Conservation (phyloP, 2,113 vertebrate species). For the Coreoperca whiteheadi region DNA sequence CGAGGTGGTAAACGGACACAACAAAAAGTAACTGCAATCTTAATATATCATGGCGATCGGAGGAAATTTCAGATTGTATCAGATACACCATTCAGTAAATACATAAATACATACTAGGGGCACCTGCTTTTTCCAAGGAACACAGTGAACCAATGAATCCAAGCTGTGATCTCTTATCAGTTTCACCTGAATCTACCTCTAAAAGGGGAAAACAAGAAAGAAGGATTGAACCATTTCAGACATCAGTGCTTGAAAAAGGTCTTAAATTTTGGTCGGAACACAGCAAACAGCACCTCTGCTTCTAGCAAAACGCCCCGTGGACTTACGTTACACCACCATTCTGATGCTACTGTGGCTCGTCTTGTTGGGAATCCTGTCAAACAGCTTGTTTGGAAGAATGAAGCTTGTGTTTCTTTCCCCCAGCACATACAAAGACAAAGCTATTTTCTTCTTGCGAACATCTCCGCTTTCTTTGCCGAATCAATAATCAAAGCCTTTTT, state of each 20-base stretch:
- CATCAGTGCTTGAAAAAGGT: slow-evolving; percentile 14
- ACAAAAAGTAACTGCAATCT: background rate
- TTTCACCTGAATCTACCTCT: slow-evolving; percentile 33
- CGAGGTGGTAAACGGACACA: slow-evolving; percentile 4
- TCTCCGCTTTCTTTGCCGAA: slow-evolving; percentile 75
- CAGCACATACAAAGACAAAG: slow-evolving; percentile 46
- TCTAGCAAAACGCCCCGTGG: slow-evolving; percentile 22
- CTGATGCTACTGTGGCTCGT: slow-evolving; percentile 38
- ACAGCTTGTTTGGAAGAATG: slow-evolving; percentile 65
- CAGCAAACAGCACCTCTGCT: slow-evolving; percentile 27
- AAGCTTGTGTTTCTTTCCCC: slow-evolving; percentile 48
- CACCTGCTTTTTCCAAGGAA: background rate
- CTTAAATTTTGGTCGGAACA: slow-evolving; percentile 29
- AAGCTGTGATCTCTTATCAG: slow-evolving; percentile 26
- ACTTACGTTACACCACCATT: slow-evolving; percentile 39
- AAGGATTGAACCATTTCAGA: slow-evolving; percentile 41
- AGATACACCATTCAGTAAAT: slow-evolving; percentile 17
- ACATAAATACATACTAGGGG: slow-evolving; percentile 17
- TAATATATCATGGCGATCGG: background rate
- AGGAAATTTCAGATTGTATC: slow-evolving; percentile 17
- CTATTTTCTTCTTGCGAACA: slow-evolving; percentile 40
- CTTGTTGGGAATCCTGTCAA: slow-evolving; percentile 58
- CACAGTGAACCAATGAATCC: background rate
- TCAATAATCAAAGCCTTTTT: slow-evolving; percentile 81
- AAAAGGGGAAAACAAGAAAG: slow-evolving; percentile 24